phyloP scores from a whole-genome alignment of 2,888 invertebrate species.

The Choreutis nemorana region DNA sequence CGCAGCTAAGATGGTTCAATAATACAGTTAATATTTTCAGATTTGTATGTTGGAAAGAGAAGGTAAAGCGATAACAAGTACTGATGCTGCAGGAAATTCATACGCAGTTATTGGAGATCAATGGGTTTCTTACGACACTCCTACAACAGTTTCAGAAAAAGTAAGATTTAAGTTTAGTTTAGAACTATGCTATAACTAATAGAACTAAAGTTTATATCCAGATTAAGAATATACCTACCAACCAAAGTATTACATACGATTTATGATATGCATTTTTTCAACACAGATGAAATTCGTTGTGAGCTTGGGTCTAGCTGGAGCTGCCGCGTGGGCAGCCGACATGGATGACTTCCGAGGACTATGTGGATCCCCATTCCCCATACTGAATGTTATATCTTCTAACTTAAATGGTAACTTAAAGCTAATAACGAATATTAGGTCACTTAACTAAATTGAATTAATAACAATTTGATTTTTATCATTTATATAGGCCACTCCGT shows the following conservation, averaged over 20 bases:
- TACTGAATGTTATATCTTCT: slow-evolving; percentile 68
- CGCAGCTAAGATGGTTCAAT: neutral
- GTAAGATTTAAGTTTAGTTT: slow-evolving; percentile 29
- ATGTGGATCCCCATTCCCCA: slow-evolving; percentile 76
- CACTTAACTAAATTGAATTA: neutral
- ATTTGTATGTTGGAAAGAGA: slow-evolving; percentile 67
- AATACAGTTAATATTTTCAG: slow-evolving; percentile 21
- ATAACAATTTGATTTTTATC: neutral
- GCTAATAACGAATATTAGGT: neutral
- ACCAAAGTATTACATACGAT: no score
- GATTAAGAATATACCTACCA: no score
- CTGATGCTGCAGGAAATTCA: slow-evolving; percentile 72
- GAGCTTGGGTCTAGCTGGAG: slow-evolving; percentile 72
- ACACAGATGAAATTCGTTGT: slow-evolving; percentile 70
- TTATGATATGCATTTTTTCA: slow-evolving; percentile 5
- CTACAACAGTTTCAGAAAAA: slow-evolving; percentile 70
- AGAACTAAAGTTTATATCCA: neutral
- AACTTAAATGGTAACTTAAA: slow-evolving; percentile 53
- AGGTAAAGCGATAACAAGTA: slow-evolving; percentile 55
- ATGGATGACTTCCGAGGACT: slow-evolving; percentile 82
- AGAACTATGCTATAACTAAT: neutral
- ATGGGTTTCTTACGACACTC: slow-evolving; percentile 83
- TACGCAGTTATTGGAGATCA: slow-evolving; percentile 73
- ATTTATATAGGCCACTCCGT: slow-evolving; percentile 34
- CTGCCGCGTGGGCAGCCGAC: slow-evolving; percentile 76